Conservation (phyloP, 2,113 vertebrate species). For the Tachysurus fulvidraco region DNA sequence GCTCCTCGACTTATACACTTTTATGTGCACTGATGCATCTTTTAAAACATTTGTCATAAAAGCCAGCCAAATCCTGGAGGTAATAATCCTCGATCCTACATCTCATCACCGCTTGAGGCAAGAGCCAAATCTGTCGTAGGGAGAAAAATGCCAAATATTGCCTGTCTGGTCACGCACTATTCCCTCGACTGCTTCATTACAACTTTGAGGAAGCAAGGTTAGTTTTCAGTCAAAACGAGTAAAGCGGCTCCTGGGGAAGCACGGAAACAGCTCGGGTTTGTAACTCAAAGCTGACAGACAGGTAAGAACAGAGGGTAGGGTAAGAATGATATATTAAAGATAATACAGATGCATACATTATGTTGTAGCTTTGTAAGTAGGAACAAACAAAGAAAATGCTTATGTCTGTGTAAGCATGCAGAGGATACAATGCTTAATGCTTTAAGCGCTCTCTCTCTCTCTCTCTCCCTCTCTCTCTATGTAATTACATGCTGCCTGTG, state of each 20-base stretch:
- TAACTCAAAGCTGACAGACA: conserved; percentile 21
- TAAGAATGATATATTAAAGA: conserved; percentile 10
- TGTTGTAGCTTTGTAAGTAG: background rate
- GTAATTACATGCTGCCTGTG: conserved; percentile 36
- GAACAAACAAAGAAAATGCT: background rate
- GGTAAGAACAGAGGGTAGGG: background rate
- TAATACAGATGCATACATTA: background rate
- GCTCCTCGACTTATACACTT: conserved; percentile 63
- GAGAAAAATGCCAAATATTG: conserved; percentile 20
- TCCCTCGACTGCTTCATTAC: conserved; percentile 28
- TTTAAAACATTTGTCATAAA: conserved; percentile 64
- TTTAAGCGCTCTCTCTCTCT: background rate
- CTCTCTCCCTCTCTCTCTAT: conserved; percentile 15
- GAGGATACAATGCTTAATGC: background rate
- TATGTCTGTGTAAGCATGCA: background rate
- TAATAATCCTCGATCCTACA: conserved; percentile 53
- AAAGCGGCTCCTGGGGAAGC: background rate
- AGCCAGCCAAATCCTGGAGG: conserved; percentile 56
- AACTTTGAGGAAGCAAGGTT: conserved; percentile 14
- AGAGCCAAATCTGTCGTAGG: conserved; percentile 30
- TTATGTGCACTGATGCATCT: conserved; percentile 69
- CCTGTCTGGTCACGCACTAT: conserved; percentile 19
- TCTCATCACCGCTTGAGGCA: conserved; percentile 49
- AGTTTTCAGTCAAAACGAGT: conserved; percentile 15
- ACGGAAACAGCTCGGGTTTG: background rate